These are phyloP conservation scores for Idris sp. DNA, from an alignment of 1,140 invertebrate genomes.

Conservation along the genomic window DNA sequence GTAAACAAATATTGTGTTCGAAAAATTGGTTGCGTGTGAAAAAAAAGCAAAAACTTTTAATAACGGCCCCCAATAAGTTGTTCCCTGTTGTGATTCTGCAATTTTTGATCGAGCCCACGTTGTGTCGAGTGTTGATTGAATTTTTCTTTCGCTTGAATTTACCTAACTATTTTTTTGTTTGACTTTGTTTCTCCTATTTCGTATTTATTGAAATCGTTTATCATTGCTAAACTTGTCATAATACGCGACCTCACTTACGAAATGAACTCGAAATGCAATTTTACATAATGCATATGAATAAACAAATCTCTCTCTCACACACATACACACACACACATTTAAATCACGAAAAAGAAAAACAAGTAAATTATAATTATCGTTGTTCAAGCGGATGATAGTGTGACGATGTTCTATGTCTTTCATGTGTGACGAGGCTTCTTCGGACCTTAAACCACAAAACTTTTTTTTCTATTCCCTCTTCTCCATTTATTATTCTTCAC, in stretches of 20 bases:
- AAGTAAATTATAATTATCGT: conserved; percentile 48
- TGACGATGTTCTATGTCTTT: conserved; percentile 49
- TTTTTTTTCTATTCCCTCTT: background rate
- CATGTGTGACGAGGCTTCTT: conserved; percentile 35
- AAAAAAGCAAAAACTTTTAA: conserved; percentile 26
- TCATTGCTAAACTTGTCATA: conserved; percentile 51
- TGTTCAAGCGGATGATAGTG: conserved; percentile 52
- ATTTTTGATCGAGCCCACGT: conserved; percentile 44
- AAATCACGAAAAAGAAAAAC: no score
- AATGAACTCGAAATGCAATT: conserved; percentile 36
- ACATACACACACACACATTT: conserved; percentile 11
- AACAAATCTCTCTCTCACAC: no score
- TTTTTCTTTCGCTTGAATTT: conserved; percentile 41
- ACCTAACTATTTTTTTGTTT: conserved; percentile 18
- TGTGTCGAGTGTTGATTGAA: conserved; percentile 50
- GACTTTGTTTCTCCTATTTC: conserved; percentile 25
- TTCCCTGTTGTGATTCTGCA: conserved; percentile 46
- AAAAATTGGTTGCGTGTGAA: conserved; percentile 70
- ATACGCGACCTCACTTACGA: conserved; percentile 52
- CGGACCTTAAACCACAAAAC: no score
- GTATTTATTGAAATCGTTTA: conserved; percentile 45
- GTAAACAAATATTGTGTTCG: conserved; percentile 57
- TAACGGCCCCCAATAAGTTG: conserved; percentile 25
- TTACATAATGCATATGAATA: conserved; percentile 25
- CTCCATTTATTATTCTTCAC: conserved; percentile 1